Evolutionary conservation across 1,140 invertebrate species (phyloP), one percentile per base, ranked within the genome.

Genomic region (Diploscapter pachys): DNA sequence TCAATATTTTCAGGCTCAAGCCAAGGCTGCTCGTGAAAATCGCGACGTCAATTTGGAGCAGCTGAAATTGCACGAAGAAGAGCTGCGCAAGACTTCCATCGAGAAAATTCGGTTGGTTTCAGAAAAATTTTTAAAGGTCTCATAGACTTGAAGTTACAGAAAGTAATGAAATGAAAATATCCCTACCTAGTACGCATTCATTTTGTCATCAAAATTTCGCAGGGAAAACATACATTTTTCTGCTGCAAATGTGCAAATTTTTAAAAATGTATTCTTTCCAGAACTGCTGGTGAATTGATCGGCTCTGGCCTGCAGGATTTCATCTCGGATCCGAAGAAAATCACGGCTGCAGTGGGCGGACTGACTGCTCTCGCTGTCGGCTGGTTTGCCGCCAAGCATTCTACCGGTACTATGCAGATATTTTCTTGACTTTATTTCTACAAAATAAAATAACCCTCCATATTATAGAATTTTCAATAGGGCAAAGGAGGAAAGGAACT

Each of bases 1-100:
- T 31, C 31, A 1, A 31, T 31, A 31, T 31, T 31, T 31, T 31
- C 31, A 31, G 77, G 93, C 93, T 0, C 92, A 92, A 85, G 94
- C 93, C 0, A 93, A 93, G 84, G 90, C 95, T 50, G 96, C 99
- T 78, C 87, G 97, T 73, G 96, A 99, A 86, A 99, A 99, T 87
- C 90, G 94, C 64, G 97, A 99, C 87, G 89, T 99, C 4, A 94
- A 92, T 77, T 86, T 98, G 4, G 95, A 99, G 86, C 92, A 96
- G 87, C 93, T 99, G 67, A 89, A 92, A 73, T 83, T 95, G 0
- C 93, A 93, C 87, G 95, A 90, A 13, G 90, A 92, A 63, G 96
- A 99, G 86, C 91, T 95, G 78, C 89, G 96, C 80, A 89, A 91
- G 67, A 99, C 96, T 2, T 91, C 96, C 4, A 86, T 99, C 53